These are phyloP conservation scores for Erpornis zantholeuca DNA, from an alignment of 2,113 vertebrate species.

Conservation along the genomic window DNA sequence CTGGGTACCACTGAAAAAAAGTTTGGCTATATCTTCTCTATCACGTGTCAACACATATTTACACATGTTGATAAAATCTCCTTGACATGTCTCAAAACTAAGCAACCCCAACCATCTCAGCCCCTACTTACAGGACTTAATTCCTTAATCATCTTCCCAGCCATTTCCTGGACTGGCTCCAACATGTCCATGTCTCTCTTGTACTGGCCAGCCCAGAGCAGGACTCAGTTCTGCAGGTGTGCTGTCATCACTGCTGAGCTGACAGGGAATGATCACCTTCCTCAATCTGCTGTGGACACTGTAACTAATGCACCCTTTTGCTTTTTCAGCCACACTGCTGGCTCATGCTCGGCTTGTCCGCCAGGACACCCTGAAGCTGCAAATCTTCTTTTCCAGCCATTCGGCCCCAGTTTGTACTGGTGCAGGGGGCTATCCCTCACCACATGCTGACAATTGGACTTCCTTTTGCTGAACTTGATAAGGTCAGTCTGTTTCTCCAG, in stretches of 20 bases:
- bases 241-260: not conserved
- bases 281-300: not conserved
- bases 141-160: not conserved
- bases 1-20: not conserved
- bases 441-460: fast-evolving
- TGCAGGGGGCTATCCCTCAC: not conserved
- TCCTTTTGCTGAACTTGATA: not conserved
- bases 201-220: not conserved
- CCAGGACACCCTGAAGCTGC: not conserved
- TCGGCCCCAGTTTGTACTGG: not conserved
- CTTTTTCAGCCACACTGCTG: not conserved
- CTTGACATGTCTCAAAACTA: not conserved
- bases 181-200: not conserved
- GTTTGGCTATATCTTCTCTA: not conserved
- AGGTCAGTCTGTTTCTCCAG: not conserved
- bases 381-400: not conserved
- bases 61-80: not conserved
- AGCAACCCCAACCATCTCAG: not conserved
- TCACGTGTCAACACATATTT: fast-evolving
- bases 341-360: not conserved
- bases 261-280: not conserved
- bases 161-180: not conserved
- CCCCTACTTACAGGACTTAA: not conserved
- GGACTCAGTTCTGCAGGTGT: not conserved
- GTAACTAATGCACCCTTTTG: not conserved